Conservation (phyloP, 2,797 vertebrate genomes). For the Pelobates cultripes region DNA sequence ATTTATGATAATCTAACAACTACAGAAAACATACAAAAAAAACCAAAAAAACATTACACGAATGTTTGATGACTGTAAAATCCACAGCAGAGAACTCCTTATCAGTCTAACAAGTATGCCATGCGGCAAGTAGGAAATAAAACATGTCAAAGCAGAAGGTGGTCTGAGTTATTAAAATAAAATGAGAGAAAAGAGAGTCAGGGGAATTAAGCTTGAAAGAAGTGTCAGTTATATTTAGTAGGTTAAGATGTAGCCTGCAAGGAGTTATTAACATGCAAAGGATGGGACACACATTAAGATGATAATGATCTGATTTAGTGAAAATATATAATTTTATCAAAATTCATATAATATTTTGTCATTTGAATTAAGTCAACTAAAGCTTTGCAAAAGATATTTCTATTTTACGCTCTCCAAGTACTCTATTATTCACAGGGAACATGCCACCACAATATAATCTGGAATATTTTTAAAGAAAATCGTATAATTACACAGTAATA, state of each 20-base stretch:
- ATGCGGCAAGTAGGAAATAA: slow-evolving; percentile 34
- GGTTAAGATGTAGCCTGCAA: slow-evolving; percentile 6
- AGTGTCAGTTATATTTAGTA: slow-evolving; percentile 22
- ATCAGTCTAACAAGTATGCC: slow-evolving; percentile 40
- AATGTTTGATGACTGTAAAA: slow-evolving; percentile 1
- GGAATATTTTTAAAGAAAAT: no score
- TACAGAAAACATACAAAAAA: slow-evolving; percentile 10
- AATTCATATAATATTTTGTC: no score
- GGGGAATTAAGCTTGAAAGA: slow-evolving; percentile 9
- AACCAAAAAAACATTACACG: not conserved
- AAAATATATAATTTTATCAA: no score
- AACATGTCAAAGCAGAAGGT: slow-evolving; percentile 29
- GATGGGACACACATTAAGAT: no score
- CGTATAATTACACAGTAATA: no score
- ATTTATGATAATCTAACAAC: not conserved
- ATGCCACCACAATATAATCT: no score
- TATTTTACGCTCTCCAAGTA: no score
- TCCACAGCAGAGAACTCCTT: not conserved
- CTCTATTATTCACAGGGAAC: no score
- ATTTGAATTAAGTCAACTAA: no score
- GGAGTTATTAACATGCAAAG: not conserved
- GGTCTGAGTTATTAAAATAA: slow-evolving; percentile 27
- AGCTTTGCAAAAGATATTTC: no score
- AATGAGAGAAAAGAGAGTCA: slow-evolving; percentile 6
- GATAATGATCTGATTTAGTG: no score